Percentiles rank a stretch among this genome's conserved stretches.
Conservation (phyloP, 2,797 vertebrate species). For the Rhyacichthys aspro region DNA sequence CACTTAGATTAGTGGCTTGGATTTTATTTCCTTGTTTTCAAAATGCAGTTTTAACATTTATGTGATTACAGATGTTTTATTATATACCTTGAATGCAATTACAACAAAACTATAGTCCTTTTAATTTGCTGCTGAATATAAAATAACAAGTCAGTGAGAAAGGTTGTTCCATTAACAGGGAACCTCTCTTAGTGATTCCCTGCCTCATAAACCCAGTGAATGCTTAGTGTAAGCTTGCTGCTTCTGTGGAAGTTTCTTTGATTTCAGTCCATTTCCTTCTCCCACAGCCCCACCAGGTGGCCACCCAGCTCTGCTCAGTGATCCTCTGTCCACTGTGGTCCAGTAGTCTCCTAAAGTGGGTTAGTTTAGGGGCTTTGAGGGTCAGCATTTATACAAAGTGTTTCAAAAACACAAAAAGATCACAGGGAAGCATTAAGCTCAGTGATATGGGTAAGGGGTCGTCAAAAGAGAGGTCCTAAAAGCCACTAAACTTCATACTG, state of each 20-base stretch:
- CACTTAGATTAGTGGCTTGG: too few species aligned
- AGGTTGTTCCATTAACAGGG: too few species aligned
- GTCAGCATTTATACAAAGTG: conserved; percentile 24
- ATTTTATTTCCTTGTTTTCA: too few species aligned
- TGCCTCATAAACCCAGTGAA: conserved; percentile 46
- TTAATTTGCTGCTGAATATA: neutral
- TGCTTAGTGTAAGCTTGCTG: conserved; percentile 14
- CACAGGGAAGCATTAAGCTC: conserved; percentile 36
- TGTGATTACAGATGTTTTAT: too few species aligned
- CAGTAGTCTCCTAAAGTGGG: conserved; percentile 18
- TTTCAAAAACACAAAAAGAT: conserved; percentile 32
- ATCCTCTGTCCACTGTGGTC: conserved; percentile 7
- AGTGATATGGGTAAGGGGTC: conserved; percentile 25
- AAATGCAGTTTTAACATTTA: too few species aligned
- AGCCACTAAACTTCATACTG: conserved; percentile 28
- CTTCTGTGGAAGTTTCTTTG: conserved; percentile 47
- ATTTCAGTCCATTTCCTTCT: conserved; percentile 50
- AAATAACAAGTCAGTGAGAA: conserved; percentile 28
- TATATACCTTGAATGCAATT: too few species aligned
- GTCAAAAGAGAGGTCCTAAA: conserved; percentile 42
- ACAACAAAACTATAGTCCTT: neutral
- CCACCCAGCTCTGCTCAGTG: conserved; percentile 15
- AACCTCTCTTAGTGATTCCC: too few species aligned
- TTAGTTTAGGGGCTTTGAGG: conserved; percentile 34
- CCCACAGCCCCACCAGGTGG: conserved; percentile 73